A percentile compares a stretch with the other conserved stretches of the same genome.
Conservation (phyloP, 2,888 invertebrate genomes). For the Cetonia aurata region DNA sequence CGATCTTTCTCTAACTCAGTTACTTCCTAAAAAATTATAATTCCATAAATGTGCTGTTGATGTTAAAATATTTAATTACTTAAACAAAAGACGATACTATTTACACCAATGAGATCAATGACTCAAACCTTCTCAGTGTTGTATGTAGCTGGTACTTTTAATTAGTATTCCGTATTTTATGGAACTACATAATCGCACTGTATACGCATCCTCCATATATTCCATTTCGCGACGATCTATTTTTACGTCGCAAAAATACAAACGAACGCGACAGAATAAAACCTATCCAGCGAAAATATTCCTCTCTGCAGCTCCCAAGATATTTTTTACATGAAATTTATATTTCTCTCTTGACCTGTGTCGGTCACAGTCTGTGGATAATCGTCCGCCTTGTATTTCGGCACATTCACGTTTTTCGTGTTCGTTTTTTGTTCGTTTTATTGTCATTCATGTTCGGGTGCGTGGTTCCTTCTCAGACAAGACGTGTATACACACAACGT, state of each 20-base stretch:
- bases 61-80: no score
- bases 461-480: constrained; percentile 49
- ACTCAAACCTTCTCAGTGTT: neutral
- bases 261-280: neutral
- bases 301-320: constrained; percentile 6
- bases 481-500: constrained; percentile 14
- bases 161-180: no score
- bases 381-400: constrained; percentile 57
- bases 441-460: constrained; percentile 51
- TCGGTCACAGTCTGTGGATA: constrained; percentile 61
- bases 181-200: no score
- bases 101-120: no score
- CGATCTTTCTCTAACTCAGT: no score
- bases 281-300: neutral
- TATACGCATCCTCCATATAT: no score
- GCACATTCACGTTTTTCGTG: constrained; percentile 50
- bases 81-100: no score
- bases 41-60: no score
- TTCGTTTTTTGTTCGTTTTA: constrained; percentile 44
- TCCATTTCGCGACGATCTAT: no score
- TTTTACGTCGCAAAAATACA: neutral
- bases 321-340: constrained; percentile 37
- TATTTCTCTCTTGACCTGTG: constrained; percentile 57
- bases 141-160: neutral
- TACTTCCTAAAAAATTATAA: no score